phyloP scores from a whole-genome alignment of 92 coral and sea anemone species.

The Montipora capitata region DNA sequence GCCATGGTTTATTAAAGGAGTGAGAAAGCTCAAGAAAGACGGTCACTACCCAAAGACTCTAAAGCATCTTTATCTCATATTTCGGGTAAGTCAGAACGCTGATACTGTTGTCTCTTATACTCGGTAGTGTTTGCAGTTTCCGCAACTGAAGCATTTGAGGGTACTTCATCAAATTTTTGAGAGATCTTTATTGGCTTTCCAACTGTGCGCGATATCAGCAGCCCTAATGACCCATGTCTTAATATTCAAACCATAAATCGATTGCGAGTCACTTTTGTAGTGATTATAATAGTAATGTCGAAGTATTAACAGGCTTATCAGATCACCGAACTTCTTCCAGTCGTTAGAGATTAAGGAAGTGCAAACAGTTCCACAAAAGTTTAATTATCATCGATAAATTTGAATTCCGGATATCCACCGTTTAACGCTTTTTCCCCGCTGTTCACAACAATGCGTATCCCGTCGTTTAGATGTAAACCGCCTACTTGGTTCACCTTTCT shows the following conservation, averaged over 20 bases:
- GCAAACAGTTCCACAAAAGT: not conserved
- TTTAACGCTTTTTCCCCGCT: no score
- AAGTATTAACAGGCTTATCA: not conserved
- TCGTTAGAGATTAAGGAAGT: not conserved
- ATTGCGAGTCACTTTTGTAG: not conserved
- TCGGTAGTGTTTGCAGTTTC: constrained; percentile 33
- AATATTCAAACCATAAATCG: not conserved
- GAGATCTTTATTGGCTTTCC: not conserved
- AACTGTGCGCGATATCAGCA: not conserved
- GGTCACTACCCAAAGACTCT: constrained; percentile 92
- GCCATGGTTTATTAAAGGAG: constrained; percentile 94
- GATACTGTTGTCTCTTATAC: not conserved
- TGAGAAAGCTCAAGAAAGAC: constrained; percentile 86
- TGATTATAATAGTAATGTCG: not conserved
- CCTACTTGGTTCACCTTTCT: no score
- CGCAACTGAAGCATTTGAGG: not conserved
- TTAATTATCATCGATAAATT: not conserved
- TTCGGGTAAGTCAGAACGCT: constrained; percentile 75
- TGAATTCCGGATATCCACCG: no score
- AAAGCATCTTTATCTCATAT: constrained; percentile 77
- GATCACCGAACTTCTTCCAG: not conserved
- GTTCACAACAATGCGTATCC: no score
- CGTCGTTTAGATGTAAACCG: no score
- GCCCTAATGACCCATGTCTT: constrained; percentile 9
- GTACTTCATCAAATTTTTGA: not conserved